phyloP scores from a whole-genome alignment of 2,888 invertebrate genomes.

The Entomobrya proxima region DNA sequence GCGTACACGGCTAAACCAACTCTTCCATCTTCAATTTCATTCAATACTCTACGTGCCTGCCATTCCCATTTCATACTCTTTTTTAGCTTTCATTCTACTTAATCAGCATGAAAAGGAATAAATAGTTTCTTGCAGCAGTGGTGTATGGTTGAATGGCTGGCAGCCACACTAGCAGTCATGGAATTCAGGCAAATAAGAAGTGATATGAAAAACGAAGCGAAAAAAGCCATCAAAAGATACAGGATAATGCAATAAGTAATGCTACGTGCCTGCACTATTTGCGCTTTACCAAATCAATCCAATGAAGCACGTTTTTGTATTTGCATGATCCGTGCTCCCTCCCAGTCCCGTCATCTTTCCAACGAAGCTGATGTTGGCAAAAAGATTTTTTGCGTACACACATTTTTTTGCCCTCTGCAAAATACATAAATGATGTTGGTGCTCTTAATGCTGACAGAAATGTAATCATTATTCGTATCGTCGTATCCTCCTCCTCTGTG shows the following conservation, averaged over 20 bases:
- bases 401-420: background rate
- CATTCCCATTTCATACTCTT: background rate
- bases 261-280: background rate
- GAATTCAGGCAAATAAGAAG: background rate
- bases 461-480: background rate
- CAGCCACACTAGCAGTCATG: background rate
- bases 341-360: background rate
- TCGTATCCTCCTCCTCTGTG: background rate
- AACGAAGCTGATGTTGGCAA: background rate
- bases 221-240: background rate
- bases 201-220: background rate
- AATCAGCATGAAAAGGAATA: background rate
- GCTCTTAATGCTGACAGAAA: constrained; percentile 9
- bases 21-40: too few relatives aligned
- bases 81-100: background rate
- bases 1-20: background rate
- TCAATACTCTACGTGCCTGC: background rate
- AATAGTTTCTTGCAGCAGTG: background rate
- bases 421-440: constrained; percentile 16
- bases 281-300: background rate
- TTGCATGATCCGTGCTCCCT: background rate
- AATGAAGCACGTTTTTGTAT: constrained; percentile 33
- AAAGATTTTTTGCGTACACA: background rate
- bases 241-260: background rate
- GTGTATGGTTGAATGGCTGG: background rate